phyloP scores from a whole-genome alignment of 2,797 vertebrate species.

The Limosa lapponica region DNA sequence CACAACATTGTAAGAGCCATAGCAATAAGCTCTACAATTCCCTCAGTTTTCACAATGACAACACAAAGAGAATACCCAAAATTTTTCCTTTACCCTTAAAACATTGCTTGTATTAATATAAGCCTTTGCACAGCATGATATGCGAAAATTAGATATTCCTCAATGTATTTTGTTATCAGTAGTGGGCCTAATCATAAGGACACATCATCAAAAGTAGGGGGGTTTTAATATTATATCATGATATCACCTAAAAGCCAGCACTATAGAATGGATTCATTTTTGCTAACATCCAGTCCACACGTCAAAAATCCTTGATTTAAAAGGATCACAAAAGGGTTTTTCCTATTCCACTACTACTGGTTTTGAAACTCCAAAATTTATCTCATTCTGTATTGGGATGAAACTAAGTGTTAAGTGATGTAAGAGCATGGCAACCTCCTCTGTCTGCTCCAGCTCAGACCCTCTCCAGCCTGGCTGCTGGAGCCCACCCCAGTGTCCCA shows the following conservation, averaged over 20 bases:
- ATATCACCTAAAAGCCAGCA: background rate
- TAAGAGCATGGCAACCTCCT: background rate
- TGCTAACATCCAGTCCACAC: background rate
- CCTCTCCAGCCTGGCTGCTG: background rate
- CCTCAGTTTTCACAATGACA: background rate
- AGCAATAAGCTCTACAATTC: background rate
- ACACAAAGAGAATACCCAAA: background rate
- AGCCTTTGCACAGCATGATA: background rate
- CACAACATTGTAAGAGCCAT: background rate
- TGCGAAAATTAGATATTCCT: background rate
- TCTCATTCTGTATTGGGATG: background rate
- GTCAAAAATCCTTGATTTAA: background rate
- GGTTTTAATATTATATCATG: background rate
- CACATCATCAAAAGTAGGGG: background rate
- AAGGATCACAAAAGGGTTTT: background rate
- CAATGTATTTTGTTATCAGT: background rate
- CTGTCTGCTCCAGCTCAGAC: background rate
- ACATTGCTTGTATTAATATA: background rate
- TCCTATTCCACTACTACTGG: accelerated
- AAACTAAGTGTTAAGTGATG: background rate
- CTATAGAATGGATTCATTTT: background rate
- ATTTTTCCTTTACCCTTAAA: background rate
- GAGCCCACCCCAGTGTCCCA: background rate
- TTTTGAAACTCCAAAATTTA: background rate
- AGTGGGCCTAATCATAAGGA: background rate